Evolutionary conservation across 2,797 vertebrate species (phyloP).

Genomic region (Discoglossus pictus): DNA sequence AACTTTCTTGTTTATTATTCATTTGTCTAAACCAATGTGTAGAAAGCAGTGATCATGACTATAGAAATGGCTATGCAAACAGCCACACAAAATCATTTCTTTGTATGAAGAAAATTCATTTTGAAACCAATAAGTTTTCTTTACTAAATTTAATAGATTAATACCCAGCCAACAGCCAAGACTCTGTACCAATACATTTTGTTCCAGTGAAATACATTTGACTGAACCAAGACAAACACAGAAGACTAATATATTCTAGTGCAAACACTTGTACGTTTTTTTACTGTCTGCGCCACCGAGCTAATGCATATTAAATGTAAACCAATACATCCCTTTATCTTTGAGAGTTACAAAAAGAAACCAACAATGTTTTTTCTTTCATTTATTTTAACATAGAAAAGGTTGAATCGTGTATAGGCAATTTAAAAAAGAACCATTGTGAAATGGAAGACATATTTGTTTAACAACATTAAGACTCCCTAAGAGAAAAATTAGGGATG

Average conservation of each 20-base stretch:
- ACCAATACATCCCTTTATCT: slow-evolving; percentile 66
- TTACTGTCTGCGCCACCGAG: slow-evolving; percentile 64
- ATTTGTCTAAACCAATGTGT: no score
- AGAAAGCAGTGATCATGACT: no score
- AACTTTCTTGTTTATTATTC: no score
- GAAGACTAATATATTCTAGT: slow-evolving; percentile 60
- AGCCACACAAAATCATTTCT: not conserved
- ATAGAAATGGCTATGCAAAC: not conserved
- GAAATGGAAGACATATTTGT: no score
- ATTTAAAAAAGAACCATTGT: no score
- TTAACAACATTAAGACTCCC: no score
- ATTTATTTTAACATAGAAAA: no score
- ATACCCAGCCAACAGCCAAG: not conserved
- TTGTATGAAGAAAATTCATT: not conserved
- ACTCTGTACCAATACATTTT: slow-evolving; percentile 30
- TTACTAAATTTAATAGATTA: slow-evolving; percentile 8
- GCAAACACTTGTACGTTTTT: slow-evolving; percentile 62
- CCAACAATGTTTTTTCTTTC: not conserved
- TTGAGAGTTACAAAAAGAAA: slow-evolving; percentile 60
- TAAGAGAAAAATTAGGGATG: no score
- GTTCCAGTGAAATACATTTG: slow-evolving; percentile 54
- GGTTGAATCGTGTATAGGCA: no score
- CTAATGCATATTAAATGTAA: slow-evolving; percentile 62
- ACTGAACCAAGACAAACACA: slow-evolving; percentile 56
- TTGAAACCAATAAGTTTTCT: slow-evolving; percentile 3